phyloP scores from a whole-genome alignment of 1,140 invertebrate species.

The Proales similis region DNA sequence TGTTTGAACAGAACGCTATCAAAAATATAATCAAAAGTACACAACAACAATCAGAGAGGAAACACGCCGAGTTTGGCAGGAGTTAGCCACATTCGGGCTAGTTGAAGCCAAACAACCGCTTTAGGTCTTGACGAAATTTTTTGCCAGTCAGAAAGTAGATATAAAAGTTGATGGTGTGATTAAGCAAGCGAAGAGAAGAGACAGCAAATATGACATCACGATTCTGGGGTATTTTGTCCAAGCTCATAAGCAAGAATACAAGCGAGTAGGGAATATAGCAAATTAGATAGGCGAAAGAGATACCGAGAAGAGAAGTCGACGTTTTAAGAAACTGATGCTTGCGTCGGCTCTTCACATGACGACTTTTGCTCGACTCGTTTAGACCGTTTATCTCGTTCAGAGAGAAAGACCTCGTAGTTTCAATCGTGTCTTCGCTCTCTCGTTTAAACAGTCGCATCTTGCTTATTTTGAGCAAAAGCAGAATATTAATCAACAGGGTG shows the following conservation, averaged over 20 bases:
- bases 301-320: conserved; percentile 1
- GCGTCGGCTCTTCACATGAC: not conserved
- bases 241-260: conserved; percentile 28
- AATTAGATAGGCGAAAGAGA: conserved; percentile 30
- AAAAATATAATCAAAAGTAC: too few species aligned
- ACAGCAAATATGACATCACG: conserved; percentile 33
- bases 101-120: not conserved
- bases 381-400: too few species aligned
- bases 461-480: conserved; percentile 23
- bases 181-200: conserved; percentile 20
- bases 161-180: conserved; percentile 34
- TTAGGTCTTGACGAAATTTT: conserved; percentile 19
- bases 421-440: not conserved
- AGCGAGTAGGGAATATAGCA: conserved; percentile 33
- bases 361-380: not conserved
- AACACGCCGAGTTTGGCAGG: too few species aligned
- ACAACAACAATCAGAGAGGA: too few species aligned
- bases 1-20: too few species aligned
- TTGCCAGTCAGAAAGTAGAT: conserved; percentile 35
- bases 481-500: conserved; percentile 21
- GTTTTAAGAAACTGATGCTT: conserved; percentile 31
- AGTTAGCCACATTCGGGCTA: too few species aligned
- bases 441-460: not conserved
- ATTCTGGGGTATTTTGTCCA: conserved; percentile 18
- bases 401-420: too few species aligned